Base-by-base conservation (phyloP, 2,113 vertebrate species). In the Egretta garzetta region DNA sequence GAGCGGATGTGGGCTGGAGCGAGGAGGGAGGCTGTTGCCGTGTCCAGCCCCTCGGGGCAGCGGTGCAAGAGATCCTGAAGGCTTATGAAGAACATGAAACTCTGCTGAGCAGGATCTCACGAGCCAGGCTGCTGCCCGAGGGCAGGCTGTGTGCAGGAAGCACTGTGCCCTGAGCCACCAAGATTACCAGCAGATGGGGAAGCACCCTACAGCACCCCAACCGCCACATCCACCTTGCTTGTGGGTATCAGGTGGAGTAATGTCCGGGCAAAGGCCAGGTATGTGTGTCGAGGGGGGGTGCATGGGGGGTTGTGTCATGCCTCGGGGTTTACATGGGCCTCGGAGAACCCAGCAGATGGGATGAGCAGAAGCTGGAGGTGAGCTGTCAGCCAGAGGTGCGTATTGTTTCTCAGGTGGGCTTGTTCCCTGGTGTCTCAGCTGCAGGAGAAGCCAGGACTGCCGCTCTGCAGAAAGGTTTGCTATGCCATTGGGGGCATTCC, bases 401-500 rank as follows among this genome's bases (percentile, higher is more conserved):
- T 21, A 2, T 41, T 1, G 3, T 14, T 41, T 62, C 88, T 68
- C 32, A 71, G 47, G 27, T 3, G 50, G n/a, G 72, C 33, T 80
- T 0, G 0, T 50, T 93, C 66, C 55, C 35, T 41, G 24, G 24
- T 82, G 37, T 76, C 86, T 75, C 16, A 1, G 55, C 80, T 87
- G 52, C 56, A 98, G 98, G 67, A 21, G 77, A 43, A 45, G 75
- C 63, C 10, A 50, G 37, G 45, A 14, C 96, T 98, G 81, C 75
- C 97, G 20, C 75, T 98, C 43, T 33, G 28, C 87, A 97, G 95
- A 41, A 98, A 98, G 84, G 4, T 98, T 39, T 98, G 98, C 59
- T 99, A 98, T 28, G 97, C 98, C 23, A 17, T 97, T 9, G 98
- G 98, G 18, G 98, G 97, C 12, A 79, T 97, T 71, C 98, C 98